These are phyloP conservation scores for Podotricha telesiphe DNA, from an alignment of 2,888 invertebrate genomes.

Conservation along the genomic window DNA sequence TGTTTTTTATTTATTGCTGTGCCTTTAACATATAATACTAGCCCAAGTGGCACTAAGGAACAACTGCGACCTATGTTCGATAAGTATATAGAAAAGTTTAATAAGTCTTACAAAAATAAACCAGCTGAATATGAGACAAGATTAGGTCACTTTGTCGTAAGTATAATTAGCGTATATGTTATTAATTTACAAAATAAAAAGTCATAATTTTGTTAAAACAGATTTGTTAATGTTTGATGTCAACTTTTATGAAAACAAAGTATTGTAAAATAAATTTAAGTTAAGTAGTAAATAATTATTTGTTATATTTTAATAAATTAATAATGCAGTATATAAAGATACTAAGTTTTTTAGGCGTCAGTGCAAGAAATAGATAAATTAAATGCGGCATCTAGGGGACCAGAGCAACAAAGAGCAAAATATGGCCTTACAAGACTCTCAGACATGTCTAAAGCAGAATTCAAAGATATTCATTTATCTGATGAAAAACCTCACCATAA, in stretches of 20 bases:
- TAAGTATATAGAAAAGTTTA: conserved; percentile 78
- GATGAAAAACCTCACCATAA: conserved; percentile 59
- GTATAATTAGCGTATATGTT: conserved; percentile 43
- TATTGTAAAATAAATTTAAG: not conserved
- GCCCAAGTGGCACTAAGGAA: conserved; percentile 50
- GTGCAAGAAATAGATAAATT: conserved; percentile 75
- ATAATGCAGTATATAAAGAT: not conserved
- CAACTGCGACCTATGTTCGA: conserved; percentile 71
- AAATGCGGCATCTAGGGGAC: conserved; percentile 68
- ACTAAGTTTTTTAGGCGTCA: conserved; percentile 66
- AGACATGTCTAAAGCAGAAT: conserved; percentile 85
- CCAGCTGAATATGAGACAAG: conserved; percentile 76
- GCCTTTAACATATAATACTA: conserved; percentile 58
- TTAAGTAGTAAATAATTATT: not conserved
- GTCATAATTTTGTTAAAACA: not conserved
- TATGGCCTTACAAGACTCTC: conserved; percentile 86
- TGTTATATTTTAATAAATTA: too few relatives aligned
- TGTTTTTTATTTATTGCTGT: conserved; percentile 70
- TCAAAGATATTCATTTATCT: conserved; percentile 74
- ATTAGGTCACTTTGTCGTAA: conserved; percentile 82
- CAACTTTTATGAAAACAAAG: not conserved
- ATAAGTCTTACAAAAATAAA: conserved; percentile 79
- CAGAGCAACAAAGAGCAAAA: conserved; percentile 69
- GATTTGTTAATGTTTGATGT: not conserved
- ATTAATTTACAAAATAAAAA: not conserved